Base-by-base conservation (phyloP, 2,797 vertebrate genomes). In the Danionella dracula region DNA sequence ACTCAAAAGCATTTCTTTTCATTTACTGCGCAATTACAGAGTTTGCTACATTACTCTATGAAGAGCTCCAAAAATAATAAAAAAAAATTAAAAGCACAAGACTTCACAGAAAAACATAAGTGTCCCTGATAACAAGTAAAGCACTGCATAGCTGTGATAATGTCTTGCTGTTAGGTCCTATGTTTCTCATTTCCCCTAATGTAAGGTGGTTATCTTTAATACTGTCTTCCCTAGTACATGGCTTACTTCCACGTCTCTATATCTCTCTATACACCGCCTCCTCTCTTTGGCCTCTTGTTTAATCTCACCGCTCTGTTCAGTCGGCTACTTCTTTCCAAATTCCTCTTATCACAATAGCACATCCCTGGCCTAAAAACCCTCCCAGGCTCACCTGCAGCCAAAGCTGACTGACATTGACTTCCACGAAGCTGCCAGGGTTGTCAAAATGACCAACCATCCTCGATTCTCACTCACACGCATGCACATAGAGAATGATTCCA, bases 331-430 rank as follows among this genome's bases (percentile, higher is more conserved):
- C 15, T 58, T 66, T 54, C 44, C 50, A 46, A 13, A 45, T 62
- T 78, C 54, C 38, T 56, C 78, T 85, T 73, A 76, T 88, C 80
- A 82, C 81, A 81, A 73, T 51, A 61, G 42, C 76, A 78, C 78
- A 68, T 63, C 62, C 66, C 27, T 29, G 77, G 51, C 41, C 77
- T 79, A 72, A 79, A 80, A 85, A 70, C 72, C 75, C 65, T 76
- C 76, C 70, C 61, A 76, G 68, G 61, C 64, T 41, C 64, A 76
- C 78, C 80, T 81, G 71, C 40, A 73, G 79, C 73, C 78, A 75
- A 34, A 55, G 76, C 78, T 79, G 46, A 59, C 82, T 66, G 42
- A 80, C 32, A 9, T 27, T 27, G 8, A 35, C 74, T 72, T 70
- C 41, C 75, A 67, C 72, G 81, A 66, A 75, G 72, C 55, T 57